phyloP scores from a whole-genome alignment of 2,888 invertebrate species.

The Leptinotarsa peninsularis region DNA sequence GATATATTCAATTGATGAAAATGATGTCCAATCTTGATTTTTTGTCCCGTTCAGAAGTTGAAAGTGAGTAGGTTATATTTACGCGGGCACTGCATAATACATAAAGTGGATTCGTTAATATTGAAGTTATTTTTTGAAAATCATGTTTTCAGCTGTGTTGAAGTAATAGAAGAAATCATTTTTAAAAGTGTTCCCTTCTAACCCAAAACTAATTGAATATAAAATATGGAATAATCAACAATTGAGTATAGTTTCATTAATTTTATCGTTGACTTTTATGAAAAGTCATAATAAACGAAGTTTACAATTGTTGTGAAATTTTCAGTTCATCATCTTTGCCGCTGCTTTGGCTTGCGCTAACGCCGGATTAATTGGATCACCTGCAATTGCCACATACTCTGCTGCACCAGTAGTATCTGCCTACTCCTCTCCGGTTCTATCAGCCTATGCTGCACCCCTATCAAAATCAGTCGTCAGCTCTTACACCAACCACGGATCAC shows the following conservation, averaged over 20 bases:
- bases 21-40: too few species aligned
- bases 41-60: too few species aligned
- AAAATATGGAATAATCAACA: too few species aligned
- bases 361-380: slow-evolving; percentile 69
- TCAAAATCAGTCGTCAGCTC: slow-evolving; percentile 18
- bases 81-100: too few species aligned
- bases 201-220: too few species aligned
- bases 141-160: too few species aligned
- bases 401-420: slow-evolving; percentile 62
- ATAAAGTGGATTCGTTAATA: too few species aligned
- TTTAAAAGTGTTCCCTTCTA: too few species aligned
- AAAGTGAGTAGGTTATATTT: too few species aligned
- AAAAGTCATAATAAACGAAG: neutral
- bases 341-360: slow-evolving; percentile 72
- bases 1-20: too few species aligned
- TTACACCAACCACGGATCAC: slow-evolving; percentile 49
- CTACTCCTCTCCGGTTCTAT: slow-evolving; percentile 47
- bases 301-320: slow-evolving; percentile 33
- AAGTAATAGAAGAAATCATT: too few species aligned
- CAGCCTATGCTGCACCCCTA: slow-evolving; percentile 28
- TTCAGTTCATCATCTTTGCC: slow-evolving; percentile 70
- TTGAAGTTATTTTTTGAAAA: too few species aligned
- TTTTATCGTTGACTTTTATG: neutral
- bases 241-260: neutral
- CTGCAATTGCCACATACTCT: slow-evolving; percentile 53